phyloP scores from a whole-genome alignment of 2,113 vertebrate genomes.

The Gallinago jamesoni region DNA sequence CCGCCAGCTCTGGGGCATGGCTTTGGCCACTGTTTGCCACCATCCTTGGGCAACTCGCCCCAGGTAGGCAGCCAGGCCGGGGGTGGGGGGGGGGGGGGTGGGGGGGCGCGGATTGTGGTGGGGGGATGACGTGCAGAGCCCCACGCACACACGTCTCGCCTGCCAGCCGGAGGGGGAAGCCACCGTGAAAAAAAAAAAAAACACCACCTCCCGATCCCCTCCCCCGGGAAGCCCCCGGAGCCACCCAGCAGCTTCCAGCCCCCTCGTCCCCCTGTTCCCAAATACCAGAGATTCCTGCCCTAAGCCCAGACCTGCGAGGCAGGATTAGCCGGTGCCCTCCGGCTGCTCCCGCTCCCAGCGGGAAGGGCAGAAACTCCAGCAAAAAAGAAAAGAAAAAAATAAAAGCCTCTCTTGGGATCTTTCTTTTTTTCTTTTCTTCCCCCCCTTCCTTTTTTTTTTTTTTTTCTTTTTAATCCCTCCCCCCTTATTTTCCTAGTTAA shows the following conservation, averaged over 20 bases:
- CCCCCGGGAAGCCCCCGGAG: not conserved
- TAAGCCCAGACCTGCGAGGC: slow-evolving; percentile 45
- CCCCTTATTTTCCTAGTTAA: not conserved
- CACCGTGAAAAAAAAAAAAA: not conserved
- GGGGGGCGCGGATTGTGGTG: not conserved
- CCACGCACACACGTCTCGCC: not conserved
- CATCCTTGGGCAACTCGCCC: not conserved
- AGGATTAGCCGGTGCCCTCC: slow-evolving; percentile 35
- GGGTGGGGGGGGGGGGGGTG: not conserved
- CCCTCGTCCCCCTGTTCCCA: not conserved
- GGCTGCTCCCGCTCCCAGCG: not conserved
- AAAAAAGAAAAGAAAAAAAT: not conserved
- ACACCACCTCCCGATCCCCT: not conserved
- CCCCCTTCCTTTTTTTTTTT: no score
- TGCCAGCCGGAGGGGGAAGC: accelerated
- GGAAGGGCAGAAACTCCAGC: not conserved
- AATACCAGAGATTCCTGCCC: slow-evolving; percentile 58
- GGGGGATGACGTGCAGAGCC: not conserved
- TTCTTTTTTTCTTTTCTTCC: not conserved
- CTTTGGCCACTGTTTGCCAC: not conserved
- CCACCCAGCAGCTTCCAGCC: not conserved
- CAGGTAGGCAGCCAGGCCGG: not conserved
- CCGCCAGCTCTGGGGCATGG: not conserved
- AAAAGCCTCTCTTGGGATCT: not conserved
- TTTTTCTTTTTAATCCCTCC: no score